phyloP scores from a whole-genome alignment of 2,888 invertebrate species.

The Cantharis rustica region DNA sequence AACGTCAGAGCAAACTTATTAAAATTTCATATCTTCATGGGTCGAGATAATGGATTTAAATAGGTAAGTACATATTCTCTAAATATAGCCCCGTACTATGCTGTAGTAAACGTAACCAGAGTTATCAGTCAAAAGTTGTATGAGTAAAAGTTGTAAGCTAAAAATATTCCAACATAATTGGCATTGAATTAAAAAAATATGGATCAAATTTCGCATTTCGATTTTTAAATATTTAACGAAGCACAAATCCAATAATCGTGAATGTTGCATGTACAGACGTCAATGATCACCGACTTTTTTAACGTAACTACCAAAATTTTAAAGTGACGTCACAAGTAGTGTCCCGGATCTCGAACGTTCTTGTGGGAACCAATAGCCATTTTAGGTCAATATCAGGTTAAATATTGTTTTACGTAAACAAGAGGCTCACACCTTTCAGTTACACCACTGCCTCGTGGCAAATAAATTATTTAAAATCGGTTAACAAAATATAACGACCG shows the following conservation, averaged over 20 bases:
- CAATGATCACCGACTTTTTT: too few relatives aligned
- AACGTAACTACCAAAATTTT: too few relatives aligned
- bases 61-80: slow-evolving; percentile 19
- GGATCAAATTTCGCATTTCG: background rate
- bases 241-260: background rate
- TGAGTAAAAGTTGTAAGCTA: background rate
- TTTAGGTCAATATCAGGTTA: too few relatives aligned
- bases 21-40: slow-evolving; percentile 22
- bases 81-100: slow-evolving; percentile 18
- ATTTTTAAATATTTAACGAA: background rate
- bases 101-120: slow-evolving; percentile 4
- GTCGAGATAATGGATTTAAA: slow-evolving; percentile 31
- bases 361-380: too few relatives aligned
- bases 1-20: slow-evolving; percentile 23
- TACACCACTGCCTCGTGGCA: too few relatives aligned
- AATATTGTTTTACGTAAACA: too few relatives aligned
- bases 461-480: too few relatives aligned
- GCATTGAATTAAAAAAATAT: background rate
- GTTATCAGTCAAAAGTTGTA: background rate
- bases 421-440: too few relatives aligned
- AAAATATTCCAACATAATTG: slow-evolving; percentile 4
- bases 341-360: too few relatives aligned
- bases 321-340: too few relatives aligned
- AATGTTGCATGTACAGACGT: too few relatives aligned
- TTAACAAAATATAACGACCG: too few relatives aligned